These are phyloP conservation scores for Rhabdophis nuchalis DNA, from an alignment of 2,797 vertebrate genomes.

Conservation along the genomic window DNA sequence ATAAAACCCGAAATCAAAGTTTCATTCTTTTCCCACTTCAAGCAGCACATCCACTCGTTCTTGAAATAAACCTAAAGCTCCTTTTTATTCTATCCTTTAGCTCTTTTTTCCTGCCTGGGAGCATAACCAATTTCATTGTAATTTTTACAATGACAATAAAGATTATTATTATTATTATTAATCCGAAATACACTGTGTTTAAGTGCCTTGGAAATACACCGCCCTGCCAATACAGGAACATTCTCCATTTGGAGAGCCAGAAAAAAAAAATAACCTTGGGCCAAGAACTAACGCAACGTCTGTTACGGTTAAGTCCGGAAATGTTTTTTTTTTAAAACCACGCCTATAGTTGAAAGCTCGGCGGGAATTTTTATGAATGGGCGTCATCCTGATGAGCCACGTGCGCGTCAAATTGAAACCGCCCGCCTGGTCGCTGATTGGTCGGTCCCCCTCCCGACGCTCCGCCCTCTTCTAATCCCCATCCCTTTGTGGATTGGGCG, in stretches of 20 bases:
- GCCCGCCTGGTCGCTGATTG: background rate
- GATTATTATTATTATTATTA: no score
- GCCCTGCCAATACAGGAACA: background rate
- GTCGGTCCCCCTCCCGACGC: background rate
- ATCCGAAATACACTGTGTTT: constrained; percentile 22
- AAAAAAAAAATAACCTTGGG: background rate
- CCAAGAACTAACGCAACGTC: background rate
- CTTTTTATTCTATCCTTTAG: background rate
- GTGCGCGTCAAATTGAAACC: background rate
- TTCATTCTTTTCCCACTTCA: no score
- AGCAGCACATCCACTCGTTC: constrained; percentile 13
- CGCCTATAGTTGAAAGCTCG: no score
- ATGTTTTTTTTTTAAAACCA: no score
- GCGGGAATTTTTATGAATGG: background rate
- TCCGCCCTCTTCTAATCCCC: background rate
- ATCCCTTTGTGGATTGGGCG: background rate
- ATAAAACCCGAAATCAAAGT: no score
- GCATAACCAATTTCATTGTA: no score
- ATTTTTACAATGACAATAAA: no score
- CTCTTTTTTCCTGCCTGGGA: background rate
- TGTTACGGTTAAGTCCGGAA: no score
- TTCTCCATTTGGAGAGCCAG: background rate
- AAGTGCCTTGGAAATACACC: constrained; percentile 34
- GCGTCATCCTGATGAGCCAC: background rate
- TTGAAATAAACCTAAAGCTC: constrained; percentile 14